These are phyloP conservation scores for Proctacanthus coquilletti DNA, from an alignment of 1,140 invertebrate genomes.

Conservation along the genomic window DNA sequence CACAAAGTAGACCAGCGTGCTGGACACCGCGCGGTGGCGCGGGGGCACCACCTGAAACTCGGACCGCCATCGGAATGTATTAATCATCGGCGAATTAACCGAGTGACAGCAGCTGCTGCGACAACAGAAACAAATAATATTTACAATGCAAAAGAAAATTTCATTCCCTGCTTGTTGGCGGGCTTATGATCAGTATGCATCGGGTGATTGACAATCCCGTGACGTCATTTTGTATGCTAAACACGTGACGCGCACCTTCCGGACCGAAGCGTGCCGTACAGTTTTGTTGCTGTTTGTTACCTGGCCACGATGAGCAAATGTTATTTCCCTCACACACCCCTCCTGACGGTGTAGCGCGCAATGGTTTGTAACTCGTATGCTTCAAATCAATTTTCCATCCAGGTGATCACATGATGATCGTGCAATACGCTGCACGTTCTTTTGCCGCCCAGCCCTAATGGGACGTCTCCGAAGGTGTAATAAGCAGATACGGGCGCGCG, in stretches of 20 bases:
- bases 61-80: conserved; percentile 1
- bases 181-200: background rate
- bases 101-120: no score
- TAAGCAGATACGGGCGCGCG: no score
- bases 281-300: background rate
- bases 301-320: no score
- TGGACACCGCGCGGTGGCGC: no score
- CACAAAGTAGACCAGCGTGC: no score
- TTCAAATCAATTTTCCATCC: conserved; percentile 1
- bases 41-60: no score
- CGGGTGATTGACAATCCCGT: background rate
- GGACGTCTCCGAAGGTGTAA: no score
- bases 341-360: no score
- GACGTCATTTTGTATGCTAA: conserved; percentile 1
- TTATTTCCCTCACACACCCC: background rate
- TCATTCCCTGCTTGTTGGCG: no score
- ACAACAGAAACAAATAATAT: no score
- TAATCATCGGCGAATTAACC: background rate
- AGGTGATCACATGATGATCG: conserved; percentile 1
- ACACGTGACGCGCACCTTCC: background rate
- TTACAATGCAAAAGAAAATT: no score
- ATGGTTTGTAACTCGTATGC: background rate
- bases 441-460: no score
- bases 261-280: background rate
- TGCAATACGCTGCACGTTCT: background rate